Percentiles rank a stretch among this genome's conserved stretches.
These are phyloP conservation scores for Cyanoderma ruficeps DNA, from an alignment of 2,113 vertebrate genomes.

Conservation along the genomic window DNA sequence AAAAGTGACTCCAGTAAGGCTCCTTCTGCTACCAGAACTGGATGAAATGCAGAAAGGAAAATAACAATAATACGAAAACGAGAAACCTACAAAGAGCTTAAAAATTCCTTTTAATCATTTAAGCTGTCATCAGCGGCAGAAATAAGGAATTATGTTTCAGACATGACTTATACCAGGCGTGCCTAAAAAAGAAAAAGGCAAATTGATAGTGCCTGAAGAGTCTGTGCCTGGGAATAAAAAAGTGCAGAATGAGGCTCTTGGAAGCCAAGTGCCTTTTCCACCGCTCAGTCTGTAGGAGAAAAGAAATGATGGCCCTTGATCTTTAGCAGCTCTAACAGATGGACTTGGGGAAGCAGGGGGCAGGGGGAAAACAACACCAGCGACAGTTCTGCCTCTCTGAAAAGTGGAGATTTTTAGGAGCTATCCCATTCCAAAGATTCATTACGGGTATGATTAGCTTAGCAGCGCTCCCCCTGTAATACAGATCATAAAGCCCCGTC, in stretches of 20 bases:
- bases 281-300: background rate
- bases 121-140: constrained; percentile 17
- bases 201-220: constrained; percentile 20
- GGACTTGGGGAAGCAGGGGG: background rate
- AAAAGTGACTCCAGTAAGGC: background rate
- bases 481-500: constrained; percentile 26
- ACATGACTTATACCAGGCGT: background rate
- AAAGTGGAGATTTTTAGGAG: background rate
- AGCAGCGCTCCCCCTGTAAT: constrained; percentile 42
- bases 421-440: constrained; percentile 25
- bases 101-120: constrained; percentile 20
- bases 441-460: constrained; percentile 34
- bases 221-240: background rate
- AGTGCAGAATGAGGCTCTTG: background rate
- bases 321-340: constrained; percentile 45
- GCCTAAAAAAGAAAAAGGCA: constrained; percentile 32
- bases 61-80: background rate
- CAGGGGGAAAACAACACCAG: constrained; percentile 26
- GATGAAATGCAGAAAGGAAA: constrained; percentile 17
- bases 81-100: constrained; percentile 11
- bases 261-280: constrained; percentile 30
- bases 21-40: background rate
- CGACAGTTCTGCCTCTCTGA: background rate
- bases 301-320: background rate
- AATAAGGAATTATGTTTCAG: constrained; percentile 40